These are phyloP conservation scores for Lepidostoma basale DNA, from an alignment of 1,140 invertebrate species.

Conservation along the genomic window DNA sequence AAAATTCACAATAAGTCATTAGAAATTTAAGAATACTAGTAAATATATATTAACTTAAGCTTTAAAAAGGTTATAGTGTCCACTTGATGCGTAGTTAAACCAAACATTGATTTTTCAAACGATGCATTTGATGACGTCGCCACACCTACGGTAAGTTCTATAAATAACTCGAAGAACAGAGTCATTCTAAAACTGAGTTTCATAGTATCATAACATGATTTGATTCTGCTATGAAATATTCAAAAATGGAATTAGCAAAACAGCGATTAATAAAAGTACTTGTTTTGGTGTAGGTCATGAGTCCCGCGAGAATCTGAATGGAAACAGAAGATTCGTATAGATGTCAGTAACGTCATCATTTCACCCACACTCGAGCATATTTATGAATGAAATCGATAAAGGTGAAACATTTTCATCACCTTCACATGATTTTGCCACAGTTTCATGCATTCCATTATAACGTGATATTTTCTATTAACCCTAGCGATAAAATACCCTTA, in stretches of 20 bases:
- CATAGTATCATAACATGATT: no score
- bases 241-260: no score
- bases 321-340: not conserved
- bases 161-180: no score
- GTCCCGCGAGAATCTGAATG: conserved; percentile 1
- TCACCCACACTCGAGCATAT: conserved; percentile 6
- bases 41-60: no score
- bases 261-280: not conserved
- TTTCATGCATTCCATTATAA: not conserved
- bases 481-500: not conserved
- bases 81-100: no score
- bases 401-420: not conserved
- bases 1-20: no score
- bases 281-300: conserved; percentile 15
- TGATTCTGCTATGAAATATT: no score
- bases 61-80: no score
- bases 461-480: not conserved
- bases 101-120: not conserved
- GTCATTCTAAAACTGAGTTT: no score
- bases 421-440: not conserved
- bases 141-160: not conserved
- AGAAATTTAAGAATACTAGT: no score
- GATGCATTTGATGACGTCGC: conserved; percentile 4
- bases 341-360: not conserved
- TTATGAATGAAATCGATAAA: conserved; percentile 31